Percentiles rank a stretch among this genome's conserved stretches.
Evolutionary conservation across 2,888 invertebrate genomes (phyloP).

Genomic region (Drosophila pseudotakahashii): DNA sequence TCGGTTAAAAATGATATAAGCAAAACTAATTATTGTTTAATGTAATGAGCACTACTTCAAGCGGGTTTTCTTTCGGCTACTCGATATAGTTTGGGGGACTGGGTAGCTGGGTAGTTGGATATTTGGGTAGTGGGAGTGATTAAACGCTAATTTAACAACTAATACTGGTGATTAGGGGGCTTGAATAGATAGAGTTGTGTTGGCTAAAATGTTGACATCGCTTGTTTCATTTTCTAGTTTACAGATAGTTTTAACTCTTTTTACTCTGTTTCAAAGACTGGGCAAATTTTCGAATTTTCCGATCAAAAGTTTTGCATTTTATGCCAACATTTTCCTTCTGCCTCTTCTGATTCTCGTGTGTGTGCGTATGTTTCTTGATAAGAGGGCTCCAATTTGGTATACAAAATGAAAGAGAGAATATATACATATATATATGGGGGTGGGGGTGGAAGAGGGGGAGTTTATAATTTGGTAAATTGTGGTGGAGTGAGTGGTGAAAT

Average conservation of each 20-base stretch:
- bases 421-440: conserved; percentile 10
- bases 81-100: conserved; percentile 37
- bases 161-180: conserved; percentile 28
- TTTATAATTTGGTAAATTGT: conserved; percentile 30
- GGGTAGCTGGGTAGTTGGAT: conserved; percentile 9
- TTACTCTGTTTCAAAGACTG: conserved; percentile 45
- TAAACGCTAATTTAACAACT: conserved; percentile 41
- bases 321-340: conserved; percentile 83
- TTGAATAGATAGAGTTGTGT: conserved; percentile 57
- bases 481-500: conserved; percentile 22
- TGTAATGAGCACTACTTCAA: conserved; percentile 65
- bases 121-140: conserved; percentile 24
- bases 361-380: neutral
- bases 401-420: conserved; percentile 19
- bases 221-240: conserved; percentile 69
- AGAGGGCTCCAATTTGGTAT: conserved; percentile 24
- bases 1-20: conserved; percentile 59
- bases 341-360: conserved; percentile 27
- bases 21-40: conserved; percentile 63
- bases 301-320: conserved; percentile 74
- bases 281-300: conserved; percentile 59
- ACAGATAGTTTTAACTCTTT: conserved; percentile 23
- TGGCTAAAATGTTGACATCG: conserved; percentile 85
- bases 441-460: neutral
- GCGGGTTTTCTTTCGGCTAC: conserved; percentile 48